Base-by-base conservation (phyloP, 2,797 vertebrate species). In the Rachycentron canadum region DNA sequence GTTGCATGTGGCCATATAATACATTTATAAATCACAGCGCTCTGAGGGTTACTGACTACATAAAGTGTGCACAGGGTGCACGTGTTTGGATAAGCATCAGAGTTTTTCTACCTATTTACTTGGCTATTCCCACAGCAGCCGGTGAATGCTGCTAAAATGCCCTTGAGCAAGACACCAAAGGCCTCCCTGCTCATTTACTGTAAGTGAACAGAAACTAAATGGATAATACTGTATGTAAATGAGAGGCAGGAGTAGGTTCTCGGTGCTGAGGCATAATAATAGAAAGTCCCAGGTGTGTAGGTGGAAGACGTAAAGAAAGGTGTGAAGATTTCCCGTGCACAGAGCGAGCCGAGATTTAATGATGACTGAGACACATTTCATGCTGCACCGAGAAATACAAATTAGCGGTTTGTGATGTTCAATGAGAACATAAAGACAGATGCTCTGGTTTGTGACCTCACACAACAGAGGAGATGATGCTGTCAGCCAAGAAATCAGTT, bases 141-240 rank as follows among this genome's bases (percentile, higher is more conserved):
- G 57, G 21, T 38, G 36, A 19, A 64, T 34, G 6, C 36, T 49
- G 16, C 72, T 76, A 13, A 71, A 78, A 79, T 55, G 49, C 52
- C 77, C 76, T 82, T 76, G 66, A 82, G 70, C 55, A 83, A 76
- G 36, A 50, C 49, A 66, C 49, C 16, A 68, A 59, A 66, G 53
- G 9, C 43, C 55, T 5, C 30, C 28, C 59, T 52, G 7, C 36
- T 68, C 38, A 55, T 60, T 78, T 63, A 57, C 19, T 57, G 55
- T 45, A 50, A 59, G 52, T 60, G 55, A 78, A 69, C 64, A 60
- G 23, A 2, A 64, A 43, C 23, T 76, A 62, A 85, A 70, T 72
- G 57, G 16, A 73, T 59, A 30, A 78, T 17, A 38, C 38, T 56
- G 30, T 28, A 69, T 76, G 43, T 21, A 71, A 81, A 86, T 77